A percentile compares a stretch with the other conserved stretches of the same genome.
These are phyloP conservation scores for Stichodactyla helianthus DNA, from an alignment of 64 coral and sea anemone genomes.

Conservation along the genomic window DNA sequence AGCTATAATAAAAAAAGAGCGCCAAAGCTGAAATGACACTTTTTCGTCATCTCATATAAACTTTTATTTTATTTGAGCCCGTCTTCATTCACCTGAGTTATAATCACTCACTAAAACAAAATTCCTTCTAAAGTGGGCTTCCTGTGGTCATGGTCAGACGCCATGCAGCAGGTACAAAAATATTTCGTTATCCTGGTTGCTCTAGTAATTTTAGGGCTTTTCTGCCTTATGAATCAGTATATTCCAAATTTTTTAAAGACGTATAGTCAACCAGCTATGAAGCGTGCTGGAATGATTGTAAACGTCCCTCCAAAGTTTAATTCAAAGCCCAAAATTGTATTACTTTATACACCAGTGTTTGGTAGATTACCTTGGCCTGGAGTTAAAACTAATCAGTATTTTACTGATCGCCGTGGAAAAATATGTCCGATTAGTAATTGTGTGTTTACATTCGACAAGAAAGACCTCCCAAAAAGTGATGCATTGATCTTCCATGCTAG, in stretches of 20 bases:
- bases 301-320: not conserved
- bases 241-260: not conserved
- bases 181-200: not conserved
- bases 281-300: not conserved
- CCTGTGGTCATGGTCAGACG: too few species aligned
- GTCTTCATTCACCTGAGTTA: too few species aligned
- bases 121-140: too few species aligned
- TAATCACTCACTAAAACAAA: too few species aligned
- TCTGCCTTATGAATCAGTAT: not conserved
- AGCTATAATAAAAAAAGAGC: too few species aligned
- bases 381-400: not conserved
- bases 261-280: not conserved
- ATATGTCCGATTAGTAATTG: not conserved
- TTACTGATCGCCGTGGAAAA: not conserved
- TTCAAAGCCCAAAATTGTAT: not conserved
- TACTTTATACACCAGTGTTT: not conserved
- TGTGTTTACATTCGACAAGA: not conserved
- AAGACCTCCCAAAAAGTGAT: not conserved
- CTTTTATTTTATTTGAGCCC: too few species aligned
- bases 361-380: slow-evolving; percentile 6
- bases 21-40: too few species aligned
- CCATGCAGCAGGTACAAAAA: too few species aligned
- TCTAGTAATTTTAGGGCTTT: not conserved
- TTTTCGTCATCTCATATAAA: too few species aligned
- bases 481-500: not conserved